Conservation (phyloP, 1,140 invertebrate species). For the Bicyclus anynana region DNA sequence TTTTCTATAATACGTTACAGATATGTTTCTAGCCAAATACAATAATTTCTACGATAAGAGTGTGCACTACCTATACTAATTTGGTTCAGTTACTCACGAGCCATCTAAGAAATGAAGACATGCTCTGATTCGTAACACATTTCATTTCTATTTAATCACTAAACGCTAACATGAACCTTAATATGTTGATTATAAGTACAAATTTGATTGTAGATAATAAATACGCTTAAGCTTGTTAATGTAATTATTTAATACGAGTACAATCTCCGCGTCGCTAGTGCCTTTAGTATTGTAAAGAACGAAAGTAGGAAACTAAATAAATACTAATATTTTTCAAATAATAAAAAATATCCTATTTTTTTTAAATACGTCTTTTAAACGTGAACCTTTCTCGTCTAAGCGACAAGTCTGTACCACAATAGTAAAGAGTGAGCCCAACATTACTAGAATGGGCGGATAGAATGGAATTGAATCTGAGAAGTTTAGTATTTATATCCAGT, state of each 20-base stretch:
- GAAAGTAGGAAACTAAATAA: background rate
- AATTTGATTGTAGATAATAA: background rate
- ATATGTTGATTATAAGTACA: background rate
- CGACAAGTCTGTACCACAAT: too few relatives aligned
- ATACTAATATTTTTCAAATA: too few relatives aligned
- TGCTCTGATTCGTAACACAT: constrained; percentile 14
- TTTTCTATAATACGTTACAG: too few relatives aligned
- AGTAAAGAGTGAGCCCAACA: too few relatives aligned
- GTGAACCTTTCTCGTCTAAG: too few relatives aligned
- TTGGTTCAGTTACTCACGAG: constrained; percentile 9
- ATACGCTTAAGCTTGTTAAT: background rate
- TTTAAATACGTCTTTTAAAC: too few relatives aligned
- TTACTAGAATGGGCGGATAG: too few relatives aligned
- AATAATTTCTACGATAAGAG: background rate
- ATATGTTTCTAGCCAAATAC: background rate
- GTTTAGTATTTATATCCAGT: too few relatives aligned
- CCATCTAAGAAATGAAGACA: constrained; percentile 1
- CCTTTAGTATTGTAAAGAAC: background rate
- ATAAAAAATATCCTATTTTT: too few relatives aligned
- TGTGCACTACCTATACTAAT: constrained; percentile 8
- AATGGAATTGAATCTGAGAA: too few relatives aligned
- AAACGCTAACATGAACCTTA: constrained; percentile 6
- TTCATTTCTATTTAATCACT: constrained; percentile 11
- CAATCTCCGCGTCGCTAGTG: background rate
- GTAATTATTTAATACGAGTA: constrained; percentile 4